Evolutionary conservation across 2,113 vertebrate genomes (phyloP).

Genomic region (Aegypius monachus): DNA sequence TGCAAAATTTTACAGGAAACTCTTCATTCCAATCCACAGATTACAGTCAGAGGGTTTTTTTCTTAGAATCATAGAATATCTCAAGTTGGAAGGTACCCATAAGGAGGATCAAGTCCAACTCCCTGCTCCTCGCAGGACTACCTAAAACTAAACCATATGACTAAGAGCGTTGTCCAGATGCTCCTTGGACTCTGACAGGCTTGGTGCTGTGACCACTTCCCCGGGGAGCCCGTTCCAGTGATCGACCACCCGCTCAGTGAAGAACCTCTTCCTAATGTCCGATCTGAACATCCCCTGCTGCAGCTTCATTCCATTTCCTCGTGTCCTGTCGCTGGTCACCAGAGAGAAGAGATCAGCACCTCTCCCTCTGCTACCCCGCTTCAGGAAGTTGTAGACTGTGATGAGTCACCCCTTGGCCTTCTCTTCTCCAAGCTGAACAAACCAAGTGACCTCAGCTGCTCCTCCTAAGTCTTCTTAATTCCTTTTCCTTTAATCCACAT

Average conservation of each 20-base stretch:
- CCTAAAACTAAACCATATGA: background rate
- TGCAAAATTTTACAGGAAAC: background rate
- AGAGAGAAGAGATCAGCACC: too few relatives aligned
- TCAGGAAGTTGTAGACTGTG: fast-evolving
- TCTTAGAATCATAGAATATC: background rate
- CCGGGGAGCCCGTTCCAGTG: background rate
- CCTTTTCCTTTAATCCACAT: background rate
- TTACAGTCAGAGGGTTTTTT: background rate
- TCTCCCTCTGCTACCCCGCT: too few relatives aligned
- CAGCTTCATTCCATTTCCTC: too few relatives aligned
- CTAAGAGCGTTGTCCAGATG: fast-evolving
- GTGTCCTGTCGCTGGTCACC: too few relatives aligned
- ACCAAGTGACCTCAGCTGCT: background rate
- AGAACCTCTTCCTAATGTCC: too few relatives aligned
- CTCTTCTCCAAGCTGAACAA: background rate
- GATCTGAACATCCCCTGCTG: too few relatives aligned
- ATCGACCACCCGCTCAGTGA: too few relatives aligned
- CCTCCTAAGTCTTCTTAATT: background rate
- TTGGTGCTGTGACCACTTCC: background rate
- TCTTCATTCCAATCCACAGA: background rate
- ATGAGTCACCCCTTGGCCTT: too few relatives aligned
- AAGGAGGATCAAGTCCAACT: background rate
- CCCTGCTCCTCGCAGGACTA: background rate
- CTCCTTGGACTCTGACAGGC: background rate
- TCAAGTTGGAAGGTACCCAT: background rate